Percentiles rank a stretch among this genome's conserved stretches.
Conservation (phyloP, 2,888 invertebrate genomes). For the Gymnoscelis rufifasciata region DNA sequence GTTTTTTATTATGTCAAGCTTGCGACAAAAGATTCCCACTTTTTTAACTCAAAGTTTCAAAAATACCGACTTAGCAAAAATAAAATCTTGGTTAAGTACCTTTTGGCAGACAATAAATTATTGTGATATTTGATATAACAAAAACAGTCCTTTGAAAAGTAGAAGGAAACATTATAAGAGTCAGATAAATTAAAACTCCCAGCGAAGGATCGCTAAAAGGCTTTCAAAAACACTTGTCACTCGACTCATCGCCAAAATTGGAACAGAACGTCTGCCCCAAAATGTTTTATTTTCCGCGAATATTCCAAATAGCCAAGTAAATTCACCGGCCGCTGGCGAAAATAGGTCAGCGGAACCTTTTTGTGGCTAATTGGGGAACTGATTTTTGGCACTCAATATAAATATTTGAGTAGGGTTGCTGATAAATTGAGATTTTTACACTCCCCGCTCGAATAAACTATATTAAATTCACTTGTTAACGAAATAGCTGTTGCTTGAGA, state of each 20-base stretch:
- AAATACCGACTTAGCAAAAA: no score
- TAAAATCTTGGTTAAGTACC: no score
- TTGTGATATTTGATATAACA: no score
- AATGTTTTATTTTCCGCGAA: conserved; percentile 26
- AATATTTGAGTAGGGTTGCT: conserved; percentile 2
- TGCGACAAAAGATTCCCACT: no score
- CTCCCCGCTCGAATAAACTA: background rate
- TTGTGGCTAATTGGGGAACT: conserved; percentile 10
- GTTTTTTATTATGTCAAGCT: no score
- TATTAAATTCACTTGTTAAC: background rate
- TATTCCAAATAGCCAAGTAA: conserved; percentile 11
- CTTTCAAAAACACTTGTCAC: background rate
- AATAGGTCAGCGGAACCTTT: conserved; percentile 11
- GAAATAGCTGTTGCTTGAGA: conserved; percentile 13
- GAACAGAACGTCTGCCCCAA: conserved; percentile 24
- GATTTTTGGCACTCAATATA: conserved; percentile 10
- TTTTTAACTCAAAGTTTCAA: no score
- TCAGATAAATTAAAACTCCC: no score
- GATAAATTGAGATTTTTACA: conserved; percentile 4
- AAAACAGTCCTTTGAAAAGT: no score
- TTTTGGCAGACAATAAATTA: no score
- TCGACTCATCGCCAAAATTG: conserved; percentile 8
- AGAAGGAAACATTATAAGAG: no score
- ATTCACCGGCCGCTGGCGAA: conserved; percentile 8
- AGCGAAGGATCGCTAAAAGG: no score